Evolutionary conservation across 2,113 vertebrate genomes (phyloP).

Genomic region (Pseudonaja textilis): DNA sequence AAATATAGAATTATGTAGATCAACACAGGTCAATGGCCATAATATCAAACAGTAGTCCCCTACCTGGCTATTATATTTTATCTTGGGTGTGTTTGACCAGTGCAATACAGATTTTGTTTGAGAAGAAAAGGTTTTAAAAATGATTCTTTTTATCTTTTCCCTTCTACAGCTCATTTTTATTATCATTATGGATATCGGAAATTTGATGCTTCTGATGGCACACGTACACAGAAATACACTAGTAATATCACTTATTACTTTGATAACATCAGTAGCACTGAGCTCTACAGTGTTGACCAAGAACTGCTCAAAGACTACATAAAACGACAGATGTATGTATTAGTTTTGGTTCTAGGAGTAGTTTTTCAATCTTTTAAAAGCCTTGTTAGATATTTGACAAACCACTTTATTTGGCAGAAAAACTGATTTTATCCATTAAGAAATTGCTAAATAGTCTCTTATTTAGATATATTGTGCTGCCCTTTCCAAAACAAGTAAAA

Average conservation of each 20-base stretch:
- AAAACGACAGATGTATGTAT: constrained; percentile 95
- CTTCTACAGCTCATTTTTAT: constrained; percentile 85
- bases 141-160: background rate
- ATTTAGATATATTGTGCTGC: background rate
- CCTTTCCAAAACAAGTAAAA: background rate
- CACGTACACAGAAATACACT: constrained; percentile 85
- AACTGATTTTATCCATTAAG: background rate
- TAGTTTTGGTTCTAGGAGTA: background rate
- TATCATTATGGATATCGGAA: constrained; percentile 91
- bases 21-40: background rate
- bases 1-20: background rate
- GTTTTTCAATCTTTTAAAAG: background rate
- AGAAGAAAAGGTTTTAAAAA: background rate
- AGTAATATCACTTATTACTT: constrained; percentile 96
- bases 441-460: background rate
- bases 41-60: background rate
- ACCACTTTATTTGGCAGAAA: background rate
- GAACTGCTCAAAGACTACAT: constrained; percentile 98
- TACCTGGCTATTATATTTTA: background rate
- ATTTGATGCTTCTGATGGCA: constrained; percentile 82
- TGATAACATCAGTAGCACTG: constrained; percentile 93
- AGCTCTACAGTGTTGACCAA: constrained; percentile 90
- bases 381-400: background rate
- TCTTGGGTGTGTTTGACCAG: background rate
- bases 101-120: background rate